These are phyloP conservation scores for Auanema freiburgensis DNA, from an alignment of 2,888 invertebrate species.

Conservation along the genomic window DNA sequence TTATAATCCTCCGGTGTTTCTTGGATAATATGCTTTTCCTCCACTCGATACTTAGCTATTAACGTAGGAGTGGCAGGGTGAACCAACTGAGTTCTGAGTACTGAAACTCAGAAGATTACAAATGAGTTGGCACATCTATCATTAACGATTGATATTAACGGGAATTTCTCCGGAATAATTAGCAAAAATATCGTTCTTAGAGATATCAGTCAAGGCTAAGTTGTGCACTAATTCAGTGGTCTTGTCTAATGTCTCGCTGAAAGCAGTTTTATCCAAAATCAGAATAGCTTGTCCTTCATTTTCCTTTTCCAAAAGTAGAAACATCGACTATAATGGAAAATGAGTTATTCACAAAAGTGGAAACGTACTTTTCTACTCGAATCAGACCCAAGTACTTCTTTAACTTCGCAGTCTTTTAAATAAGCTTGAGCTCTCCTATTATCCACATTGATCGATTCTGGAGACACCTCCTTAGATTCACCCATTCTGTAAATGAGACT, in stretches of 20 bases:
- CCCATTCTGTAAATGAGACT: too few relatives aligned
- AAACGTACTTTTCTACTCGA: slow-evolving; percentile 45
- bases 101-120: slow-evolving; percentile 68
- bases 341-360: not conserved
- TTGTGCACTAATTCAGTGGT: slow-evolving; percentile 21
- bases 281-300: slow-evolving; percentile 52
- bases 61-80: slow-evolving; percentile 92
- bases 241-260: slow-evolving; percentile 40
- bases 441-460: not conserved
- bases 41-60: slow-evolving; percentile 80
- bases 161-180: slow-evolving; percentile 41
- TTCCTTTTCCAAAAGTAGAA: slow-evolving; percentile 14
- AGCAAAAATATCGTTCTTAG: slow-evolving; percentile 56
- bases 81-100: slow-evolving; percentile 83
- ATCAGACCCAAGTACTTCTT: slow-evolving; percentile 53
- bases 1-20: slow-evolving; percentile 84
- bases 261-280: slow-evolving; percentile 53
- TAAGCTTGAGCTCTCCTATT: slow-evolving; percentile 22
- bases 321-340: slow-evolving; percentile 15
- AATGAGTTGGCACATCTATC: not conserved
- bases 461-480: too few relatives aligned
- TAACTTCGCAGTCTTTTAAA: slow-evolving; percentile 28
- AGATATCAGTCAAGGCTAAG: slow-evolving; percentile 40
- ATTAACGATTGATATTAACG: slow-evolving; percentile 39
- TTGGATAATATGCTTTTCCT: slow-evolving; percentile 76